phyloP scores from a whole-genome alignment of 1,140 invertebrate genomes.

The Ceratina australensis region DNA sequence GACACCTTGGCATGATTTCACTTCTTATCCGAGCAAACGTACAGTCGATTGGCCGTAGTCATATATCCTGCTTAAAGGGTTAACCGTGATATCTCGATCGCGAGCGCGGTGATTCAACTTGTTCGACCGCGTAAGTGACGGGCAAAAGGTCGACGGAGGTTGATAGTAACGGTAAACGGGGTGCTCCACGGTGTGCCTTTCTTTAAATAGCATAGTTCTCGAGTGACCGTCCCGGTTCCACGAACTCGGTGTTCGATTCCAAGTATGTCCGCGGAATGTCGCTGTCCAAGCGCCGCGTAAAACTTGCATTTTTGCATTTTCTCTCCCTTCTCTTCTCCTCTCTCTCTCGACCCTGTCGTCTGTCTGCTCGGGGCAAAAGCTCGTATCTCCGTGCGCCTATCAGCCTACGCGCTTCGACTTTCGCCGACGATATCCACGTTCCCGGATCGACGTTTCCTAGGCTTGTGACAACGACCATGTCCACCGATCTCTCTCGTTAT shows the following conservation, averaged over 20 bases:
- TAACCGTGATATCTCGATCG: conserved; percentile 5
- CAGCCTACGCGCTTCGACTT: conserved; percentile 47
- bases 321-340: neutral
- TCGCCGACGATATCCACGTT: conserved; percentile 44
- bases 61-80: conserved; percentile 6
- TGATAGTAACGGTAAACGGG: conserved; percentile 55
- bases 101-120: neutral
- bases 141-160: conserved; percentile 58
- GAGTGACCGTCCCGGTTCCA: conserved; percentile 60
- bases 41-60: neutral
- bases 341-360: neutral
- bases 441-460: conserved; percentile 24
- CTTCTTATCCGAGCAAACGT: neutral
- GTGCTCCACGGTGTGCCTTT: conserved; percentile 49
- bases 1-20: too few species aligned
- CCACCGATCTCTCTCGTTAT: conserved; percentile 30
- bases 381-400: conserved; percentile 19
- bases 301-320: conserved; percentile 53
- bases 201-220: conserved; percentile 65
- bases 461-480: conserved; percentile 16
- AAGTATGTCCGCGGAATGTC: conserved; percentile 58
- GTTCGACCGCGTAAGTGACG: conserved; percentile 30
- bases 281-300: conserved; percentile 24
- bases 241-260: conserved; percentile 62
- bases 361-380: neutral